Evolutionary conservation across 2,797 vertebrate genomes (phyloP).

Genomic region (Cryptoprocta ferox): DNA sequence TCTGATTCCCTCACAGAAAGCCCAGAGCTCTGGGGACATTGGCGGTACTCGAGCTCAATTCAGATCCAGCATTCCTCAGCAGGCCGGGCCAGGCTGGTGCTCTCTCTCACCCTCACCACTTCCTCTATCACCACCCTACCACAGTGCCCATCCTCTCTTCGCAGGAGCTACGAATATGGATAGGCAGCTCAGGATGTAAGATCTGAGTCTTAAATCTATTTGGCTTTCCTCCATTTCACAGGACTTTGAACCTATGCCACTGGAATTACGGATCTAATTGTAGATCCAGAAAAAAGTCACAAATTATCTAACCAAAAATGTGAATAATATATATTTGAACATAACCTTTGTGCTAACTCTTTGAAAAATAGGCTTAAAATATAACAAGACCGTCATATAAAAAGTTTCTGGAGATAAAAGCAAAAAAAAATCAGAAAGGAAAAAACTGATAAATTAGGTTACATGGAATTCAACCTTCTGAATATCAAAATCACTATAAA

Average conservation of each 20-base stretch:
- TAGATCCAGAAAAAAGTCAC: neutral
- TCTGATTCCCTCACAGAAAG: neutral
- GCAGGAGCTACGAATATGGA: neutral
- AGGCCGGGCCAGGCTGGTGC: neutral
- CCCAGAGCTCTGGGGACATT: neutral
- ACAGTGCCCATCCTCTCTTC: neutral
- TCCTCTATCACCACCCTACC: neutral
- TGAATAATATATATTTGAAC: neutral
- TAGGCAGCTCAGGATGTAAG: neutral
- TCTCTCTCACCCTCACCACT: neutral
- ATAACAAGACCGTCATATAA: neutral
- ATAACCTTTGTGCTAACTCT: neutral
- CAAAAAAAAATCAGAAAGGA: neutral
- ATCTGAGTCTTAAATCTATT: neutral
- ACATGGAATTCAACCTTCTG: neutral
- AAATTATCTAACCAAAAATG: constrained; percentile 16
- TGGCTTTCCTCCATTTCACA: neutral
- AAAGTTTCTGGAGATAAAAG: neutral
- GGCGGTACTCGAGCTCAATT: neutral
- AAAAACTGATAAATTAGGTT: neutral
- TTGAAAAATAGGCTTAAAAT: neutral
- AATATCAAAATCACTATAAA: neutral
- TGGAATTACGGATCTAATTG: neutral
- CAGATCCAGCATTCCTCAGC: neutral
- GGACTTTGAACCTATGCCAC: neutral